These are phyloP conservation scores for Acleris literana DNA, from an alignment of 2,888 invertebrate species.

Conservation along the genomic window DNA sequence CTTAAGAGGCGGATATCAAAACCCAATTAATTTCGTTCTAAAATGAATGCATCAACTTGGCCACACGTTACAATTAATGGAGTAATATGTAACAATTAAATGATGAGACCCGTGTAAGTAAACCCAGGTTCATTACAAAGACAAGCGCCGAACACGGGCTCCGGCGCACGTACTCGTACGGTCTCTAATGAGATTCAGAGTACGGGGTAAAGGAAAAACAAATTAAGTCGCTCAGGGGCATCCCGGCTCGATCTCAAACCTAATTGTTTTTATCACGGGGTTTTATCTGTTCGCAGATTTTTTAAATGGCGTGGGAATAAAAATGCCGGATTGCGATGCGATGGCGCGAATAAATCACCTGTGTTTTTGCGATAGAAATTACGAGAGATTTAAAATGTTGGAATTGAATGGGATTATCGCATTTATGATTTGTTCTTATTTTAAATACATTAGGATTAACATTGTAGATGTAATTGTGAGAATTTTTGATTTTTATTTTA, in stretches of 20 bases:
- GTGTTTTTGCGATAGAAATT: too few species aligned
- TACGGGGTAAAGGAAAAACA: conserved; percentile 21
- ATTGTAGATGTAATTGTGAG: too few species aligned
- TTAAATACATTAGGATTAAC: too few species aligned
- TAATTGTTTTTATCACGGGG: conserved; percentile 33
- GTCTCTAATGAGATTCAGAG: conserved; percentile 20
- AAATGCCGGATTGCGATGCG: neutral
- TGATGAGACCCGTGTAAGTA: conserved; percentile 2
- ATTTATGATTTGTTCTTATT: too few species aligned
- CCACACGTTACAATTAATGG: neutral
- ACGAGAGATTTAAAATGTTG: too few species aligned
- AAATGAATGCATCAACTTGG: too few species aligned
- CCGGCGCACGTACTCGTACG: conserved; percentile 6
- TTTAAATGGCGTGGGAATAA: conserved; percentile 13
- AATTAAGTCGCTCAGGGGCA: conserved; percentile 28
- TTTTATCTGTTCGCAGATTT: conserved; percentile 18
- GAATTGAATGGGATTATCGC: too few species aligned
- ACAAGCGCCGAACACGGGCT: conserved; percentile 3
- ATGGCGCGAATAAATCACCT: too few species aligned
- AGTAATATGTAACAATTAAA: neutral
- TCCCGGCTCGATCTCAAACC: conserved; percentile 13
- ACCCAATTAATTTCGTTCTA: too few species aligned
- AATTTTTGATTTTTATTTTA: too few species aligned
- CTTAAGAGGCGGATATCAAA: too few species aligned
- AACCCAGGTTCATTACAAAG: conserved; percentile 6